Evolutionary conservation across 2,113 vertebrate genomes (phyloP), one percentile per base, ranked within the genome.

Genomic region (Cyphomyrus plagiostoma): DNA sequence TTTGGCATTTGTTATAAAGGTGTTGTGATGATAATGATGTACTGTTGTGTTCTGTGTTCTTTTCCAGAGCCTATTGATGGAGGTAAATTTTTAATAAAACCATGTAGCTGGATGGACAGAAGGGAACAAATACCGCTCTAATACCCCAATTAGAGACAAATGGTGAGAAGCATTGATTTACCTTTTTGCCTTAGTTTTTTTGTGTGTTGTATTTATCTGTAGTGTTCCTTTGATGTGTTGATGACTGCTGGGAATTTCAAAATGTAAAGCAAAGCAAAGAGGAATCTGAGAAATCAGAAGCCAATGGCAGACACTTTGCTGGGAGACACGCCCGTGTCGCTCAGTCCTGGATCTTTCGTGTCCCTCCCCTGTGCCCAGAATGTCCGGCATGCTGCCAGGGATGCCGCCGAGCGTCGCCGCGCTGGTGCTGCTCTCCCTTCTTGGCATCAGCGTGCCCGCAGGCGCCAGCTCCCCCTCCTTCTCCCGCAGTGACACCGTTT

Each of bases 331-430:
- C 2, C 82, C 82, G 48, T 8, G 35, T 26, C 10, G 80, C 26
- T 48, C 70, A 66, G 23, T 15, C 49, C 5, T 45, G 39, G 1
- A 17, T 23, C n/a, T 30, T 42, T 5, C 17, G 26, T 89, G 7
- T 42, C 8, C 3, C 49, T 4, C 26, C 46, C 88, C 45, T 89
- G 26, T 56, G 8, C 92, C 90, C 93, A 97, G 97, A 97, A 94
- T 94, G 93, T 97, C 97, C 97, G 97, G 96, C 95, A 98, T 98
- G 97, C 95, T 95, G 94, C 95, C 97, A 93, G 97, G 97, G 96
- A 97, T 94, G 52, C 94, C 95, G 92, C 90, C 45, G 89, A 95
- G 97, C 91, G 94, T 94, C 92, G 92, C 95, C 92, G 4, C 19
- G 19, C 19, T 23, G 30, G 90, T 93, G 91, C 95, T 92, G n/a